Evolutionary conservation across 2,888 invertebrate genomes (phyloP).

Genomic region (Dendrolimus pini): DNA sequence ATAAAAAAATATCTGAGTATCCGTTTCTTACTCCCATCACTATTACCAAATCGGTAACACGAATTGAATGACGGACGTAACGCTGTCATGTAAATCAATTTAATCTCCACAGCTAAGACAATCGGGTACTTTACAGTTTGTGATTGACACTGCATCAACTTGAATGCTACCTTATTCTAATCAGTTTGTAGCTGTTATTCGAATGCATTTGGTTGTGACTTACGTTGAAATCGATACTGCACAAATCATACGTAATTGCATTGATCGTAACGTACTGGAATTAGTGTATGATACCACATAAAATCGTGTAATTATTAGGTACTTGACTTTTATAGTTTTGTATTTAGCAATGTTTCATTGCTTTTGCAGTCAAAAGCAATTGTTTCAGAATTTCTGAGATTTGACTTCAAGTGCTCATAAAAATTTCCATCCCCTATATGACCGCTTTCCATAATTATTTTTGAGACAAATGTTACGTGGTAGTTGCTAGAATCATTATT

Average conservation of each 20-base stretch:
- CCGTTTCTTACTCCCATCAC: neutral
- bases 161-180: neutral
- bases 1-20: neutral
- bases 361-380: constrained; percentile 1
- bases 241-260: no score
- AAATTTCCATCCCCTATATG: no score
- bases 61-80: constrained; percentile 55
- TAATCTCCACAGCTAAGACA: constrained; percentile 61
- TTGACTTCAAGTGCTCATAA: no score
- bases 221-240: no score
- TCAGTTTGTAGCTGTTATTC: no score
- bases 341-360: constrained; percentile 1
- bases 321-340: constrained; percentile 46
- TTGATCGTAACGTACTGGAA: constrained; percentile 9
- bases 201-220: no score
- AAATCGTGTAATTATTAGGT: constrained; percentile 54
- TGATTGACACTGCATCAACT: constrained; percentile 5
- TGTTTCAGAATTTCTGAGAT: neutral
- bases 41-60: constrained; percentile 39
- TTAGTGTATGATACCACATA: constrained; percentile 55
- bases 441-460: no score
- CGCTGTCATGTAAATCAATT: constrained; percentile 65
- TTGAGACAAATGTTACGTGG: no score
- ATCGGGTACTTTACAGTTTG: constrained; percentile 35
- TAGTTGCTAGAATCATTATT: no score